Evolutionary conservation across 2,113 vertebrate species (phyloP), one percentile per base, ranked within the genome.

Genomic region (Passer montanus): DNA sequence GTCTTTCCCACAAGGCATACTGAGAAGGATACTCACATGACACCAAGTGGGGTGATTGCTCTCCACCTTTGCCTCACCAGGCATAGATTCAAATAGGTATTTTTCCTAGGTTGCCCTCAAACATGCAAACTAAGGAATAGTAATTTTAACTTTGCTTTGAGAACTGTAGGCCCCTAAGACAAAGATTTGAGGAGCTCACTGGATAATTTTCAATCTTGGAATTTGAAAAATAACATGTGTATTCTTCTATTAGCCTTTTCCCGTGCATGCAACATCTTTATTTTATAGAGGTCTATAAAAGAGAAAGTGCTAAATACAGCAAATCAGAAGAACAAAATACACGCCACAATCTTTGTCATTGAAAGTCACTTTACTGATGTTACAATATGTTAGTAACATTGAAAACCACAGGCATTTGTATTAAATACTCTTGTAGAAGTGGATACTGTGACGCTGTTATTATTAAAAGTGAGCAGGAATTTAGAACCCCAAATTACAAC

Each of bases 281-380:
- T 68, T 46, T 49, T 47, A 22, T 2, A 70, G 50, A 52, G 24
- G 27, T 12, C 31, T 60, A 11, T 56, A 56, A 75, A 80, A 17
- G 5, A 82, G n/a, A 33, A 49, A 35, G 3, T 17, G 43, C 33
- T 44, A 47, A 79, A 69, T 28, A 15, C 2, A 66, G 44, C 4
- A 2, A 33, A 24, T 41, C 41, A 22, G 18, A 58, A 87, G 43
- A 95, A 91, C 24, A 92, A 94, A 93, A 87, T 37, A 53, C 67
- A 90, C 88, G 37, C 63, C 52, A 20, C 31, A 78, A 10, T 18
- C 68, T 91, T 82, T 90, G 93, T 97, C 94, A 95, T 95, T 97
- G 91, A 97, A 98, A 98, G 96, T 97, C 95, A 97, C 97, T 97
- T 98, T 98, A 98, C 92, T 98, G 94, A 96, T 97, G 97, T 97